Percentiles rank a stretch among this genome's conserved stretches.
Conservation (phyloP, 2,888 invertebrate genomes). For the Halictus quadricinctus region DNA sequence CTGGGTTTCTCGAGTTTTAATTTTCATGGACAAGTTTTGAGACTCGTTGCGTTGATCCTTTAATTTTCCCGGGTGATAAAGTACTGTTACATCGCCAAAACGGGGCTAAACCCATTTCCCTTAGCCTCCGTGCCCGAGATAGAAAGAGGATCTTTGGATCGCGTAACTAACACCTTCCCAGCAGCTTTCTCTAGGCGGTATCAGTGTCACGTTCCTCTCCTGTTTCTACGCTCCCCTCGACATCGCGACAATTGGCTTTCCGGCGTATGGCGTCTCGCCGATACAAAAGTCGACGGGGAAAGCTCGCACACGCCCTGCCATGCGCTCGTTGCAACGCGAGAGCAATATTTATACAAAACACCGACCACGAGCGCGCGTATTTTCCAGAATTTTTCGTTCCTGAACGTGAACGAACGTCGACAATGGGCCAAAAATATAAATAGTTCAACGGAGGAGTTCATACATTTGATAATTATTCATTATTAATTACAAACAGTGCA, state of each 20-base stretch:
- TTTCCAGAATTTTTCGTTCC: background rate
- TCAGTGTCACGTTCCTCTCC: slow-evolving; percentile 31
- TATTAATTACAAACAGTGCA: background rate
- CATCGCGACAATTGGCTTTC: slow-evolving; percentile 32
- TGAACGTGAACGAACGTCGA: background rate
- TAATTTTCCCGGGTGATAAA: background rate
- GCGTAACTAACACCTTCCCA: slow-evolving; percentile 16
- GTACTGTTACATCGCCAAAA: background rate
- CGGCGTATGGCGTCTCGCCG: slow-evolving; percentile 16
- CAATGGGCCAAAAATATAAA: background rate
- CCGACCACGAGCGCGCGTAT: background rate
- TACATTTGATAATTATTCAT: background rate
- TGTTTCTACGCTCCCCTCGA: slow-evolving; percentile 3
- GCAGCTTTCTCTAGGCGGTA: slow-evolving; percentile 44
- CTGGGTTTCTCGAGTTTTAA: background rate
- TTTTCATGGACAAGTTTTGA: background rate
- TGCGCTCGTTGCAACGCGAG: background rate
- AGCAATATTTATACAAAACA: background rate
- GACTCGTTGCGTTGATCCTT: too few relatives aligned
- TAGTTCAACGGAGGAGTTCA: background rate
- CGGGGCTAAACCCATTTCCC: background rate
- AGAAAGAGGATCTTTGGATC: background rate
- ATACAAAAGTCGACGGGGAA: slow-evolving; percentile 21
- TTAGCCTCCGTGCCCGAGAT: background rate
- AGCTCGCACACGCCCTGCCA: background rate